Evolutionary conservation across 2,113 vertebrate genomes (phyloP).

Genomic region (Anthoscopus minutus): DNA sequence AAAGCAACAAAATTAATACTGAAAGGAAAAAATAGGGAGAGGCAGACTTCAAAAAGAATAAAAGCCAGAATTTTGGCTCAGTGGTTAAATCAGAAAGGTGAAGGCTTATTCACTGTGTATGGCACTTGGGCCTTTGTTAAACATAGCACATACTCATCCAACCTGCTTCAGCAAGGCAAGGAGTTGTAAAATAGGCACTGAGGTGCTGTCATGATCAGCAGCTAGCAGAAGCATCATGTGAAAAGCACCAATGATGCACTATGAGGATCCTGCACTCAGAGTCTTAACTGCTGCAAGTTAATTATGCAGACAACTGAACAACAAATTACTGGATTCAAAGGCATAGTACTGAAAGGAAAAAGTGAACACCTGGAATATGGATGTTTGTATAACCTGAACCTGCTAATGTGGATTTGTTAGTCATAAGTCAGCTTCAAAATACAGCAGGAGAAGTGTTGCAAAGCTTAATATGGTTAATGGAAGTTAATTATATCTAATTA

Average conservation of each 20-base stretch:
- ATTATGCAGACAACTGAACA: background rate
- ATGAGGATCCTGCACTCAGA: background rate
- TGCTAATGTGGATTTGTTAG: slow-evolving; percentile 5
- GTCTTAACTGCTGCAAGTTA: background rate
- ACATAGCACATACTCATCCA: background rate
- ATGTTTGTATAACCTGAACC: background rate
- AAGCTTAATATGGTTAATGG: slow-evolving; percentile 45
- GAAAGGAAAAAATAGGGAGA: background rate
- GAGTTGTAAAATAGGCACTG: background rate
- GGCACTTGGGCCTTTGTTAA: background rate
- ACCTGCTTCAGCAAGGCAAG: background rate
- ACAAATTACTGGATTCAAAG: background rate
- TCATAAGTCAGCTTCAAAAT: slow-evolving; percentile 32
- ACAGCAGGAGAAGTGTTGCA: background rate
- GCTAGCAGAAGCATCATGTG: background rate
- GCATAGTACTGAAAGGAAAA: background rate
- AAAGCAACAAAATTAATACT: background rate
- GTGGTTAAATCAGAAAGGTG: background rate
- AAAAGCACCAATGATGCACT: background rate
- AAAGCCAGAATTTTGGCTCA: background rate
- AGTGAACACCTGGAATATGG: background rate
- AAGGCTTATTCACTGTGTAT: background rate
- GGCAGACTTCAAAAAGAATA: background rate
- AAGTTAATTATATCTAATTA: slow-evolving; percentile 58
- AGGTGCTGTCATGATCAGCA: background rate